These are phyloP conservation scores for Xylota segnis DNA, from an alignment of 2,888 invertebrate species.

Conservation along the genomic window DNA sequence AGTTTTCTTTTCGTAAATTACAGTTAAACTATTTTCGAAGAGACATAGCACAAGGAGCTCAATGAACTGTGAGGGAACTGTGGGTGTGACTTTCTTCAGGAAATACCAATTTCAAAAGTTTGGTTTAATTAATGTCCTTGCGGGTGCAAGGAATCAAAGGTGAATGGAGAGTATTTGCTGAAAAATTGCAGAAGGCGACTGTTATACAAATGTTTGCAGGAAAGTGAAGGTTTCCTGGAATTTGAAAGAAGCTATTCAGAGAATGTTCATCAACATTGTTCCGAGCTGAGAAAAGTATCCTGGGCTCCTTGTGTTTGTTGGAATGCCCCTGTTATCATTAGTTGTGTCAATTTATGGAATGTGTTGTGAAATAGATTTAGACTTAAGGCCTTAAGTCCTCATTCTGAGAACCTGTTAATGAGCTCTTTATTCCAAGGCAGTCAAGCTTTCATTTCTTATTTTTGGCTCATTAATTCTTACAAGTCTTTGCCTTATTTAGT, in stretches of 20 bases:
- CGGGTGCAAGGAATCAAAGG: neutral
- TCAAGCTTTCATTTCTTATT: no score
- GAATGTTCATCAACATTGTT: no score
- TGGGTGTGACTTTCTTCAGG: conserved; percentile 8
- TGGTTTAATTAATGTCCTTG: conserved; percentile 27
- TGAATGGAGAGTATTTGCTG: neutral
- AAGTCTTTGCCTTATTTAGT: no score
- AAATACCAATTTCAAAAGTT: conserved; percentile 35
- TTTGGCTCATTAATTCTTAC: no score
- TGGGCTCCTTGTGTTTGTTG: no score
- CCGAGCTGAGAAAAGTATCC: no score
- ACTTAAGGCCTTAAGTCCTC: no score
- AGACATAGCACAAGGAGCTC: neutral
- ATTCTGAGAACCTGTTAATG: no score
- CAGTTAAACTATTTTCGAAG: conserved; percentile 13
- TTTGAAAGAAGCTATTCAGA: neutral
- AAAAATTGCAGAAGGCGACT: neutral
- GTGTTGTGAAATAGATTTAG: no score
- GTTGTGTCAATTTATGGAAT: no score
- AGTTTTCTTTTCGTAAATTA: conserved; percentile 18
- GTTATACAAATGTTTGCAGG: neutral
- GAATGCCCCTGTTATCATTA: no score
- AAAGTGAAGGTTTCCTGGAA: neutral
- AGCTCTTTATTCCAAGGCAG: no score
- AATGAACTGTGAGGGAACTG: conserved; percentile 2